Conservation (phyloP, 2,113 vertebrate species). For the Thymallus thymallus region DNA sequence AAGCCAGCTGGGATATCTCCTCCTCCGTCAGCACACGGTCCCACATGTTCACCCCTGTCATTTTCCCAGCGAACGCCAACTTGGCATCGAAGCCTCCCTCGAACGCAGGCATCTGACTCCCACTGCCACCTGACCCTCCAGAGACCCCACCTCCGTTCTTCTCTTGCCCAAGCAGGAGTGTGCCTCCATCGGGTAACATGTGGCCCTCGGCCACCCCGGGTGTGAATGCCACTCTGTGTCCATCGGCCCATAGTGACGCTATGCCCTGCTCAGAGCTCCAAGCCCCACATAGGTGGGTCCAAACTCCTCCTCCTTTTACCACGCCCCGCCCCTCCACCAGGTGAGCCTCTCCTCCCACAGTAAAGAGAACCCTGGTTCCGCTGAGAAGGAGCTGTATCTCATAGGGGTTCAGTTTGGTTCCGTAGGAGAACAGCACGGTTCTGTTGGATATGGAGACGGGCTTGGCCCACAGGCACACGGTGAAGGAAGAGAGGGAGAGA, state of each 20-base stretch:
- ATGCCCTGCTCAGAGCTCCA: conserved; percentile 83
- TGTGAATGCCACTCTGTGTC: conserved; percentile 62
- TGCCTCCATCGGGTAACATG: conserved; percentile 77
- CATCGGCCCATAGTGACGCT: conserved; percentile 77
- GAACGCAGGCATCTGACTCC: conserved; percentile 70
- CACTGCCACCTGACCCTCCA: conserved; percentile 33
- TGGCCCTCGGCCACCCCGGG: conserved; percentile 71
- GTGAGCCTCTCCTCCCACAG: conserved; percentile 77
- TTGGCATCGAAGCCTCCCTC: conserved; percentile 78
- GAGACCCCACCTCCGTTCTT: conserved; percentile 69
- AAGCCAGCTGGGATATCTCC: conserved; percentile 73
- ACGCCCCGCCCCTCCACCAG: conserved; percentile 60
- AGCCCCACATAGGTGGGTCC: conserved; percentile 85
- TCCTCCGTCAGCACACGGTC: conserved; percentile 76
- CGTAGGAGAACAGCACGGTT: conserved; percentile 89
- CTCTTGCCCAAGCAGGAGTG: conserved; percentile 90
- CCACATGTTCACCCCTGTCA: conserved; percentile 95
- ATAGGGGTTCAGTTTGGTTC: conserved; percentile 83
- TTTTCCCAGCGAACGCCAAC: conserved; percentile 85
- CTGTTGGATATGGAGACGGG: conserved; percentile 81
- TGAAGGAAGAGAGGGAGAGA: conserved; percentile 78
- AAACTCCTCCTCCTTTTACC: conserved; percentile 53
- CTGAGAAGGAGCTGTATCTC: conserved; percentile 89
- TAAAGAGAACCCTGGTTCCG: conserved; percentile 64
- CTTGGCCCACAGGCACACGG: conserved; percentile 88